phyloP scores from a whole-genome alignment of 2,797 vertebrate genomes.

The Sternotherus odoratus region DNA sequence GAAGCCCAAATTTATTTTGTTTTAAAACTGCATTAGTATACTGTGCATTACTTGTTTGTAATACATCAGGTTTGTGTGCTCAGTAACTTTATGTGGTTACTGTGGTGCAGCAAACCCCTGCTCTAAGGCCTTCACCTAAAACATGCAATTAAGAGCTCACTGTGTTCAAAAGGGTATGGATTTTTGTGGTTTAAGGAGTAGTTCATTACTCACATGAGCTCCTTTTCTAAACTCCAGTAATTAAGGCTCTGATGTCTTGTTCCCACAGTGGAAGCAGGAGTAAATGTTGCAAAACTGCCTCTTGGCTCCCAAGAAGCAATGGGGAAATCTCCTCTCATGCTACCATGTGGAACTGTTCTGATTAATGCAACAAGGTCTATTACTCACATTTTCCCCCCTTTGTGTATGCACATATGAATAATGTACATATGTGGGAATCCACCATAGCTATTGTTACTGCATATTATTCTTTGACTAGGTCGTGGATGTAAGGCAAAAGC shows the following conservation, averaged over 20 bases:
- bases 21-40: not conserved
- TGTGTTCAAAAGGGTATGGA: not conserved
- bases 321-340: constrained; percentile 39
- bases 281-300: constrained; percentile 55
- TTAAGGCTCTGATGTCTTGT: constrained; percentile 36
- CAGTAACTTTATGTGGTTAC: not conserved
- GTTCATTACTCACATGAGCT: constrained; percentile 58
- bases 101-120: fast-evolving
- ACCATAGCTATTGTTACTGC: constrained; percentile 10
- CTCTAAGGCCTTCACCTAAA: not conserved
- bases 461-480: no score
- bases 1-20: not conserved
- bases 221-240: constrained; percentile 38
- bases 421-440: not conserved
- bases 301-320: constrained; percentile 53
- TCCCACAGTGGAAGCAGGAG: constrained; percentile 71
- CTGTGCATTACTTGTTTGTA: not conserved
- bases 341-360: constrained; percentile 45
- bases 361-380: constrained; percentile 58
- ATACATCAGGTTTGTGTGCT: not conserved
- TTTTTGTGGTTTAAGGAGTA: constrained; percentile 40
- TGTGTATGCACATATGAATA: constrained; percentile 3
- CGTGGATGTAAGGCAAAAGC: constrained; percentile 21
- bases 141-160: not conserved
- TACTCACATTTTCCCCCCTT: constrained; percentile 61